A percentile compares a stretch with the other conserved stretches of the same genome.
Evolutionary conservation across 2,888 invertebrate species (phyloP).

Genomic region (Pinctada fucata): DNA sequence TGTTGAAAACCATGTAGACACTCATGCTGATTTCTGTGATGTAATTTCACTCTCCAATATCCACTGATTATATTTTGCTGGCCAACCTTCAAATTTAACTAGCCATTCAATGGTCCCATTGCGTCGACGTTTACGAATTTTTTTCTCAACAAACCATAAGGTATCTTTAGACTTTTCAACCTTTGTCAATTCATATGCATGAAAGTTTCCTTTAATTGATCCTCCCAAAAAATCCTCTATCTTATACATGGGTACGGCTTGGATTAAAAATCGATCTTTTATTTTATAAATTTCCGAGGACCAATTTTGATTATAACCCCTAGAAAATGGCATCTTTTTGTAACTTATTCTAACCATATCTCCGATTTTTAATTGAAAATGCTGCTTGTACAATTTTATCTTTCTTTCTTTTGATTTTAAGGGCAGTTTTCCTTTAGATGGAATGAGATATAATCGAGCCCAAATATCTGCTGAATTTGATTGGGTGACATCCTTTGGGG

Average conservation of each 20-base stretch:
- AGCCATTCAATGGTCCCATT: slow-evolving; percentile 18
- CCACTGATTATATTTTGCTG: slow-evolving; percentile 31
- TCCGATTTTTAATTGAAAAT: slow-evolving; percentile 32
- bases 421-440: neutral
- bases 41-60: neutral
- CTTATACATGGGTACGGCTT: slow-evolving; percentile 28
- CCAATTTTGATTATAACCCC: slow-evolving; percentile 35
- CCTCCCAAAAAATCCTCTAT: slow-evolving; percentile 23
- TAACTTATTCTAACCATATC: slow-evolving; percentile 33
- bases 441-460: slow-evolving; percentile 25
- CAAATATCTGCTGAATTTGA: slow-evolving; percentile 19
- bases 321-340: slow-evolving; percentile 19
- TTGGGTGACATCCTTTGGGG: too few relatives aligned
- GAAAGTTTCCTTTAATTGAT: slow-evolving; percentile 22
- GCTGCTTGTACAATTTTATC: neutral
- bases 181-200: slow-evolving; percentile 24
- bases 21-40: slow-evolving; percentile 19
- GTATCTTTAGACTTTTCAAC: slow-evolving; percentile 21
- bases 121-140: slow-evolving; percentile 18
- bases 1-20: slow-evolving; percentile 25
- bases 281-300: slow-evolving; percentile 33
- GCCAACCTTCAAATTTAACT: slow-evolving; percentile 30
- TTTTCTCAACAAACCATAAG: slow-evolving; percentile 23
- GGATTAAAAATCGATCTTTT: slow-evolving; percentile 9
- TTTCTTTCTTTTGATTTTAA: neutral